Evolutionary conservation across 2,113 vertebrate genomes (phyloP).

Genomic region (Pitta sordida): DNA sequence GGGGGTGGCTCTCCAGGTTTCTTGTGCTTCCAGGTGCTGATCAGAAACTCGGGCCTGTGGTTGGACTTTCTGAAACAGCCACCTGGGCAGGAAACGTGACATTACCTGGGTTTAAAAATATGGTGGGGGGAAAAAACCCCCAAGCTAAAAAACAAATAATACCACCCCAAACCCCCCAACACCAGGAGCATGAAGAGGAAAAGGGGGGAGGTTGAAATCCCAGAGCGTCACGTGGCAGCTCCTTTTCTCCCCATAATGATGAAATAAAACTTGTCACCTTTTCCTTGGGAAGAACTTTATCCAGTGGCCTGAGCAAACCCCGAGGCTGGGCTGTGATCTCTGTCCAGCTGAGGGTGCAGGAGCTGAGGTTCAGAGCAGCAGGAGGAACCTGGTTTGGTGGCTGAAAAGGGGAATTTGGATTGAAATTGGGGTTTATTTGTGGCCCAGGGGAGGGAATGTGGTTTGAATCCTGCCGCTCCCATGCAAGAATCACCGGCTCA

Average conservation of each 20-base stretch:
- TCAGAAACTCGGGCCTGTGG: background rate
- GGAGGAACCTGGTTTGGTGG: background rate
- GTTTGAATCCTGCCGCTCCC: background rate
- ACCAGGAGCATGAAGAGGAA: background rate
- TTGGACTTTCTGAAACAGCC: background rate
- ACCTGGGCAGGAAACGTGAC: background rate
- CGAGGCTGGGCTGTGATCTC: accelerated
- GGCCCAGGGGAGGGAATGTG: background rate
- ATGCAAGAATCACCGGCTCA: accelerated
- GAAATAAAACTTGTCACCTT: too few species aligned
- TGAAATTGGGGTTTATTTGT: background rate
- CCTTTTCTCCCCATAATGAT: accelerated
- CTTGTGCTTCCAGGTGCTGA: background rate
- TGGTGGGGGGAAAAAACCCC: accelerated
- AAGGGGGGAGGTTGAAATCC: background rate
- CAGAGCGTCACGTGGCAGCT: background rate
- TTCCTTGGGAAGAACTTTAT: background rate
- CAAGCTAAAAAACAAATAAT: background rate
- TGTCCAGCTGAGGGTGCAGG: background rate
- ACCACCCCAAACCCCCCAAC: background rate
- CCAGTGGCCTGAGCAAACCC: accelerated
- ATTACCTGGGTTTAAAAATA: constrained; percentile 29
- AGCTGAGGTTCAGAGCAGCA: accelerated
- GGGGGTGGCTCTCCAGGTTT: background rate
- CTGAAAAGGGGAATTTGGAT: background rate